Percentiles rank a stretch among this genome's conserved stretches.
phyloP scores from a whole-genome alignment of 2,113 vertebrate genomes.

The Motacilla alba region DNA sequence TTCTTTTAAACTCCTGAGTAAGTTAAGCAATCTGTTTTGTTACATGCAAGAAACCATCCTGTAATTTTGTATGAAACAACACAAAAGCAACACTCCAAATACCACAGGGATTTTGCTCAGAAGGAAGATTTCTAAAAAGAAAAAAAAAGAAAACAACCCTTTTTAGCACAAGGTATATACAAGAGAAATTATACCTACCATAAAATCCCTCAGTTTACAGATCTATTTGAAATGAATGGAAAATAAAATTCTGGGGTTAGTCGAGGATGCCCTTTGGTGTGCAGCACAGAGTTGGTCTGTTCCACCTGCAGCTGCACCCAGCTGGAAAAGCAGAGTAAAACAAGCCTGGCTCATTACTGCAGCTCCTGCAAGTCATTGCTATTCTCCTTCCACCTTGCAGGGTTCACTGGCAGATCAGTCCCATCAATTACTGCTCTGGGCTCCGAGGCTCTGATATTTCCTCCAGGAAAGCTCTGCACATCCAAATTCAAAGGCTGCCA shows the following conservation, averaged over 20 bases:
- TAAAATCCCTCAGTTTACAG: not conserved
- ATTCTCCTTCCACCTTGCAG: not conserved
- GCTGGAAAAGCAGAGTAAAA: not conserved
- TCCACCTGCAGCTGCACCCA: not conserved
- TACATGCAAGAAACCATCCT: not conserved
- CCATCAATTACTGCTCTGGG: constrained; percentile 10
- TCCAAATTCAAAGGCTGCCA: constrained; percentile 40
- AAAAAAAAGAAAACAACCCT: not conserved
- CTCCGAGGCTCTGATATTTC: not conserved
- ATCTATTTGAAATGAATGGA: not conserved
- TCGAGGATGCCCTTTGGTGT: not conserved
- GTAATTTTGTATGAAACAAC: not conserved
- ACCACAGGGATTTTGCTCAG: not conserved
- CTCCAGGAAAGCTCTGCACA: constrained; percentile 28
- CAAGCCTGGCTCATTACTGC: constrained; percentile 1
- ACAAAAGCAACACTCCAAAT: accelerated
- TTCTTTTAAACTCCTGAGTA: not conserved
- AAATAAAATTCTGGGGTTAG: not conserved
- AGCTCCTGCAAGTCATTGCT: not conserved
- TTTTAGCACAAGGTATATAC: not conserved
- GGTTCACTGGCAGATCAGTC: not conserved
- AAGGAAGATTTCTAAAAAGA: not conserved
- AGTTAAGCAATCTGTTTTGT: not conserved
- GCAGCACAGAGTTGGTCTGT: not conserved
- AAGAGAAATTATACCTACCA: not conserved